A percentile compares a stretch with the other conserved stretches of the same genome.
Evolutionary conservation across 2,113 vertebrate genomes (phyloP).

Genomic region (Bungarus multicinctus): DNA sequence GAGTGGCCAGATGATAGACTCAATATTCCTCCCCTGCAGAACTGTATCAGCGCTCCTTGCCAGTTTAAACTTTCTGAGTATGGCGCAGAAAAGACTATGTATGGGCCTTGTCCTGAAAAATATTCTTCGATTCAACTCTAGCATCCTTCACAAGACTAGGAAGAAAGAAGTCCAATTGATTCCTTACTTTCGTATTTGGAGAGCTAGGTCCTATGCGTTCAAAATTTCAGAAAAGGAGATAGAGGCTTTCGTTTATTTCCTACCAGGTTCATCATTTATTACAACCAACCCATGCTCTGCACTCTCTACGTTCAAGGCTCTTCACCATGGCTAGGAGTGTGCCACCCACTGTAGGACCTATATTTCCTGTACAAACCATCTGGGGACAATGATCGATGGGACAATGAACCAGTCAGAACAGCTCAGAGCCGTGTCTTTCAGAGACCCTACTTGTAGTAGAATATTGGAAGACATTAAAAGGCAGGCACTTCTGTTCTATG

Average conservation of each 20-base stretch:
- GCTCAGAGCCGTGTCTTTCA: fast-evolving
- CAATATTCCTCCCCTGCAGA: no score
- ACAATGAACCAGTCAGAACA: background rate
- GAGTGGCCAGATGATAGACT: no score
- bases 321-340: background rate
- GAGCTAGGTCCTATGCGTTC: background rate
- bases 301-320: background rate
- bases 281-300: background rate
- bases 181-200: background rate
- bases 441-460: fast-evolving
- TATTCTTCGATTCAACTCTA: background rate
- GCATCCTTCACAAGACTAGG: background rate
- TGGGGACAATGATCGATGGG: background rate
- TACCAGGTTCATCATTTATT: background rate
- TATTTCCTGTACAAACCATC: background rate
- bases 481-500: background rate
- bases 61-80: no score
- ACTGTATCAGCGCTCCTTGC: no score
- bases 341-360: no score
- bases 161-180: background rate
- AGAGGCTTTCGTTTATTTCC: background rate
- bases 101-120: background rate
- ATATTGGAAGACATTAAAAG: background rate
- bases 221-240: background rate
- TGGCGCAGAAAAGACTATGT: background rate